These are phyloP conservation scores for Melitaea athalia DNA, from an alignment of 2,888 invertebrate genomes.

Conservation along the genomic window DNA sequence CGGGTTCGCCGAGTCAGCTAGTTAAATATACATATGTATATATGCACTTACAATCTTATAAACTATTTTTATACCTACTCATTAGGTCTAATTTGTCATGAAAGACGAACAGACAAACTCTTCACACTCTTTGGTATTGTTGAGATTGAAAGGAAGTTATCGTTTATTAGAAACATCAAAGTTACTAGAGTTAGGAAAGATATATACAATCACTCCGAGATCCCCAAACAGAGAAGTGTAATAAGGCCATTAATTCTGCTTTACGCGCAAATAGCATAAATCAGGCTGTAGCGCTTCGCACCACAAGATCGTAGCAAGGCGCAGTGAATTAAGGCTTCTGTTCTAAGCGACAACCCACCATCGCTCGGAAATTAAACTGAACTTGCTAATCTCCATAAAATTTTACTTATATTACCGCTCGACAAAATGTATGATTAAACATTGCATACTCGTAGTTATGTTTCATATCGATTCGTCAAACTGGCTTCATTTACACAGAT, in stretches of 20 bases:
- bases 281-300: conserved; percentile 74
- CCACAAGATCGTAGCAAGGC: conserved; percentile 65
- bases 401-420: conserved; percentile 7
- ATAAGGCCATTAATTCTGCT: conserved; percentile 81
- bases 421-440: conserved; percentile 13
- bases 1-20: too few species aligned
- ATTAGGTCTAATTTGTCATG: too few species aligned
- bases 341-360: conserved; percentile 48
- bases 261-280: conserved; percentile 81
- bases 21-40: too few species aligned
- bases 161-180: conserved; percentile 8
- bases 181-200: conserved; percentile 21
- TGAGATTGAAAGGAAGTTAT: not conserved
- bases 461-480: not conserved
- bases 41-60: too few species aligned
- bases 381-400: conserved; percentile 38
- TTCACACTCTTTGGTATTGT: too few species aligned
- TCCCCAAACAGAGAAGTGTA: conserved; percentile 78
- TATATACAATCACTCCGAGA: conserved; percentile 44
- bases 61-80: too few species aligned
- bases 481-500: not conserved
- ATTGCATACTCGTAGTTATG: not conserved
- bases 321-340: conserved; percentile 40
- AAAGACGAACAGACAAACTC: too few species aligned
- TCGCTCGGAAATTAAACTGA: conserved; percentile 57